These are phyloP conservation scores for Rhopalosiphum maidis DNA, from an alignment of 1,140 invertebrate species.

Conservation along the genomic window DNA sequence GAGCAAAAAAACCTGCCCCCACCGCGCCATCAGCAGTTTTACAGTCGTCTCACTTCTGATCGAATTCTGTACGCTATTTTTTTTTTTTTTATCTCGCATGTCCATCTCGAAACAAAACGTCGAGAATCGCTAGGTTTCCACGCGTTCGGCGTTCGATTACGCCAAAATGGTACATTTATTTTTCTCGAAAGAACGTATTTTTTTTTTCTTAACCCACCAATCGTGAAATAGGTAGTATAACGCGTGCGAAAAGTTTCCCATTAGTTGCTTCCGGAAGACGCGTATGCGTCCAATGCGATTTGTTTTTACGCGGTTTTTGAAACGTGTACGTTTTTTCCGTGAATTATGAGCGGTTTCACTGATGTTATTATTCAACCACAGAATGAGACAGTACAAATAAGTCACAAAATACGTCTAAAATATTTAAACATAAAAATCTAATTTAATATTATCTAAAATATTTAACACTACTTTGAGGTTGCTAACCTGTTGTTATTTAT, in stretches of 20 bases:
- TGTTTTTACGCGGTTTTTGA: background rate
- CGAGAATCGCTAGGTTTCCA: background rate
- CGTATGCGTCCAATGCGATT: background rate
- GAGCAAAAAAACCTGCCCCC: background rate
- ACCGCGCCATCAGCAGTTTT: background rate
- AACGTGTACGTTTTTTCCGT: background rate
- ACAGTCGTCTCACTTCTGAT: constrained; percentile 2
- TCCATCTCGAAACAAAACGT: background rate
- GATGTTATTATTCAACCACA: background rate
- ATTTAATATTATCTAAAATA: background rate
- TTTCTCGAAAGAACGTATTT: background rate
- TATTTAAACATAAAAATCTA: background rate
- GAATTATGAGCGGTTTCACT: background rate
- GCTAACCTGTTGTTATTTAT: background rate
- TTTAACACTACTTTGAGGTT: background rate
- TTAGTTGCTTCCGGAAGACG: background rate
- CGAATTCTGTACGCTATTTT: constrained; percentile 27
- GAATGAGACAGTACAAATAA: too few species aligned
- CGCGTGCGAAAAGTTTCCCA: background rate
- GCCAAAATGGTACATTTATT: background rate
- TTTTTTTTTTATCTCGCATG: constrained; percentile 11
- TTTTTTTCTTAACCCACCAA: background rate
- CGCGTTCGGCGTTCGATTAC: background rate
- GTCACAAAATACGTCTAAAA: background rate
- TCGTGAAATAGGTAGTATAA: background rate